Evolutionary conservation across 1,140 invertebrate species (phyloP).

Genomic region (Drosophila azteca): DNA sequence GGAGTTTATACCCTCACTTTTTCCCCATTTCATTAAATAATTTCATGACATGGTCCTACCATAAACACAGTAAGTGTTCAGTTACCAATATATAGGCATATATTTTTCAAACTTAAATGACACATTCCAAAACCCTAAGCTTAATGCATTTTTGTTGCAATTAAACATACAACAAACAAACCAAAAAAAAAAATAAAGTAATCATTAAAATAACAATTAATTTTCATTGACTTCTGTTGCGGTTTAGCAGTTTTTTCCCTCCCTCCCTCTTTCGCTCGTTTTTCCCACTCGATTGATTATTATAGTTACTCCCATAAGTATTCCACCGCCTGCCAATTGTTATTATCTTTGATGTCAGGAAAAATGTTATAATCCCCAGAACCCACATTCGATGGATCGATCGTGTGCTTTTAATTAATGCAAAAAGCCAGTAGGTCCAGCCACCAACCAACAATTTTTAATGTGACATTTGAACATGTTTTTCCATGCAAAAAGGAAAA

Average conservation of each 20-base stretch:
- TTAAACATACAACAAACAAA: slow-evolving; percentile 36
- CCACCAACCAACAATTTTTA: slow-evolving; percentile 44
- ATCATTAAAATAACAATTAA: slow-evolving; percentile 76
- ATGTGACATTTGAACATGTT: slow-evolving; percentile 62
- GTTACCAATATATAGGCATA: too few species aligned
- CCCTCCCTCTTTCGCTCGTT: too few species aligned
- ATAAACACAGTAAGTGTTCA: too few species aligned
- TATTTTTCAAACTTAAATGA: too few species aligned
- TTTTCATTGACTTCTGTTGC: slow-evolving; percentile 50
- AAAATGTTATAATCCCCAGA: slow-evolving; percentile 47
- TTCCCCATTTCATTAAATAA: too few species aligned
- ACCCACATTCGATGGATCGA: slow-evolving; percentile 15
- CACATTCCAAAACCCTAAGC: slow-evolving; percentile 22
- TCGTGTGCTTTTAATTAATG: slow-evolving; percentile 53
- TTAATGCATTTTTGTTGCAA: slow-evolving; percentile 36
- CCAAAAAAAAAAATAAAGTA: slow-evolving; percentile 53
- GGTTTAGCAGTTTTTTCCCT: slow-evolving; percentile 19
- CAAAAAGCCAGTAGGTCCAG: slow-evolving; percentile 33
- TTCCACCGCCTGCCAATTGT: slow-evolving; percentile 33
- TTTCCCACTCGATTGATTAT: slow-evolving; percentile 9
- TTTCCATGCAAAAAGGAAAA: slow-evolving; percentile 36
- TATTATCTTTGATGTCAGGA: slow-evolving; percentile 63
- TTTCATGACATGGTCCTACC: too few species aligned
- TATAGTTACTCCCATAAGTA: slow-evolving; percentile 8
- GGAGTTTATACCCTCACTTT: too few species aligned